These are phyloP conservation scores for Choristoneura rosaceana DNA, from an alignment of 2,888 invertebrate genomes.

Conservation along the genomic window DNA sequence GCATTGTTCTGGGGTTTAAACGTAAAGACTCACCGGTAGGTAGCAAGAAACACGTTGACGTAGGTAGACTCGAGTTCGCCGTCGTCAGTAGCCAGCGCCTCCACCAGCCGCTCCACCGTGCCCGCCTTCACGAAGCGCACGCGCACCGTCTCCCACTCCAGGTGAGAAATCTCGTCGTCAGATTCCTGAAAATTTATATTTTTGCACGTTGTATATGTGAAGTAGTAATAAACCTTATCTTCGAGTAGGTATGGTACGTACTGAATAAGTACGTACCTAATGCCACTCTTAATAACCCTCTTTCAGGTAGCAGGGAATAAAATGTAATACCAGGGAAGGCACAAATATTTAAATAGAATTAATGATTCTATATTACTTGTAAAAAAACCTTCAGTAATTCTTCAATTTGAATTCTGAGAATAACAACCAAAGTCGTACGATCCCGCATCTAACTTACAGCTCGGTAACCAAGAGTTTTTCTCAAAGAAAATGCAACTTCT, in stretches of 20 bases:
- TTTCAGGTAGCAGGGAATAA: too few species aligned
- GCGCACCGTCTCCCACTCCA: slow-evolving; percentile 99
- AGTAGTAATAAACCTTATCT: too few species aligned
- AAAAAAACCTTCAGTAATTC: too few species aligned
- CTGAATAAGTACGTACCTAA: too few species aligned
- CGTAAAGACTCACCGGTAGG: slow-evolving; percentile 89
- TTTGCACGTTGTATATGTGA: too few species aligned
- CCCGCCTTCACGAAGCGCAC: slow-evolving; percentile 98
- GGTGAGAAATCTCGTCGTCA: slow-evolving; percentile 96
- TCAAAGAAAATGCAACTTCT: neutral
- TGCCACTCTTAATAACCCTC: too few species aligned
- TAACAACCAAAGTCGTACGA: neutral
- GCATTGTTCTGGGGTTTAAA: too few species aligned
- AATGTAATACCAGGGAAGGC: too few species aligned
- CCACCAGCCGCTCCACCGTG: slow-evolving; percentile 96
- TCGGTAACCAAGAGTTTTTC: slow-evolving; percentile 18
- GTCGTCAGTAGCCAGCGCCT: slow-evolving; percentile 96
- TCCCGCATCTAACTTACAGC: too few species aligned
- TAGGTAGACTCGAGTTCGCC: slow-evolving; percentile 99
- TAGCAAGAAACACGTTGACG: slow-evolving; percentile 98
- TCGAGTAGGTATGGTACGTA: too few species aligned
- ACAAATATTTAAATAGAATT: too few species aligned
- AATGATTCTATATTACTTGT: too few species aligned
- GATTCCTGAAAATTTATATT: slow-evolving; percentile 87
- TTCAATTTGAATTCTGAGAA: neutral